These are phyloP conservation scores for Podabrus alpinus DNA, from an alignment of 2,888 invertebrate genomes.

Conservation along the genomic window DNA sequence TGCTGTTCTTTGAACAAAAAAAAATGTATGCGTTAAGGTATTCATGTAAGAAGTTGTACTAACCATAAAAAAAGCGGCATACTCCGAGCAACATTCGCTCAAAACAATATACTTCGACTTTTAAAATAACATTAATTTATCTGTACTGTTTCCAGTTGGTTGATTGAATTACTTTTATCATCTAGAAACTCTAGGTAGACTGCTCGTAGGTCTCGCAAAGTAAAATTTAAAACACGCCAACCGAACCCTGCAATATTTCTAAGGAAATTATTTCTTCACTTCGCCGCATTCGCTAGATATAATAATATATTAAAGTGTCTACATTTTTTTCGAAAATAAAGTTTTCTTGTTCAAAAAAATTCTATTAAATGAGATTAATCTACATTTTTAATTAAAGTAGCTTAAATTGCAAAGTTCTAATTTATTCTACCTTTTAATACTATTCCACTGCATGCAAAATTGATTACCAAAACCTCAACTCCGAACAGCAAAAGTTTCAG, in stretches of 20 bases:
- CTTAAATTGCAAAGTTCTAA: not conserved
- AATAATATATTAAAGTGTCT: too few relatives aligned
- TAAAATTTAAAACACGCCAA: not conserved
- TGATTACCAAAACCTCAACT: slow-evolving; percentile 5
- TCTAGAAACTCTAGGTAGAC: too few relatives aligned
- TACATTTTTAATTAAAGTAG: not conserved
- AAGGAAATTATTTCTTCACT: not conserved
- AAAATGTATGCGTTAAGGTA: too few relatives aligned
- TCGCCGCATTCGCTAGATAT: not conserved
- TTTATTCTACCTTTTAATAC: slow-evolving; percentile 10
- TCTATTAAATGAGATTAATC: not conserved
- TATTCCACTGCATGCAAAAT: slow-evolving; percentile 17
- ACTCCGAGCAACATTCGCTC: too few relatives aligned
- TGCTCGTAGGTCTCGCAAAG: not conserved
- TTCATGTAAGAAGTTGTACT: too few relatives aligned
- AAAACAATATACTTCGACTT: too few relatives aligned
- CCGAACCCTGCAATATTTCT: not conserved
- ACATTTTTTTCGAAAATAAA: not conserved
- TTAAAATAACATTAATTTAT: not conserved
- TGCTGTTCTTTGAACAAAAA: too few relatives aligned
- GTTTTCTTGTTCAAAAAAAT: not conserved
- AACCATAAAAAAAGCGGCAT: too few relatives aligned
- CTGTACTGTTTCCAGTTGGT: not conserved
- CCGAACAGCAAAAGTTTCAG: slow-evolving; percentile 4
- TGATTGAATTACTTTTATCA: not conserved